These are phyloP conservation scores for Manis crassicaudata DNA, from an alignment of 2,797 vertebrate species.

Conservation along the genomic window DNA sequence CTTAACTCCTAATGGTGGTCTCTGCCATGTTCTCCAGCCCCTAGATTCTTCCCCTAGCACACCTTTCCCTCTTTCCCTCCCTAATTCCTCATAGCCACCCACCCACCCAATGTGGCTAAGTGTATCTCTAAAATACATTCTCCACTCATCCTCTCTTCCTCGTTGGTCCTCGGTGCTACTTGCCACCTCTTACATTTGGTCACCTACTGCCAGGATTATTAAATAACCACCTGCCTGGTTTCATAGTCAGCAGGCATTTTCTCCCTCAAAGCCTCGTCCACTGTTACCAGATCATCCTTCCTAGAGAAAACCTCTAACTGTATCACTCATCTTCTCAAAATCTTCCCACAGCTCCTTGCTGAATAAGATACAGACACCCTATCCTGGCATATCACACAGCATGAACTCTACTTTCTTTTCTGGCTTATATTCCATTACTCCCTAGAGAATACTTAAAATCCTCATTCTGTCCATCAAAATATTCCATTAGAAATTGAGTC, in stretches of 20 bases:
- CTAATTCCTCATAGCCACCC: neutral
- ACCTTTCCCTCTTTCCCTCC: neutral
- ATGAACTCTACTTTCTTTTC: neutral
- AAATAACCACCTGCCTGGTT: neutral
- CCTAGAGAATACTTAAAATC: neutral
- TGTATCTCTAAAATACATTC: neutral
- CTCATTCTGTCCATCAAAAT: neutral
- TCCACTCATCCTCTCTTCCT: neutral
- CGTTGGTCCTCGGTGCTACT: neutral
- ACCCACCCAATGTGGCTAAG: neutral
- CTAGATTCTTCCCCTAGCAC: neutral
- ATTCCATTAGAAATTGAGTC: neutral
- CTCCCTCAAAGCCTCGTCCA: neutral
- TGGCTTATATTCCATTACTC: neutral
- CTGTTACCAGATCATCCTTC: neutral
- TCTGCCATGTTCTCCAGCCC: neutral
- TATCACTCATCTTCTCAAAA: neutral
- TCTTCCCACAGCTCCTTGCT: neutral
- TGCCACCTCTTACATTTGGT: neutral
- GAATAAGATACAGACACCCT: neutral
- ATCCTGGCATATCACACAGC: neutral
- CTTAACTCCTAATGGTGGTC: neutral
- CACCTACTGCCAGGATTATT: neutral
- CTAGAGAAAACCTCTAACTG: neutral
- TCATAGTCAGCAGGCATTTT: neutral